A percentile compares a stretch with the other conserved stretches of the same genome.
Evolutionary conservation across 2,888 invertebrate species (phyloP).

Genomic region (Phyto melanocephala): DNA sequence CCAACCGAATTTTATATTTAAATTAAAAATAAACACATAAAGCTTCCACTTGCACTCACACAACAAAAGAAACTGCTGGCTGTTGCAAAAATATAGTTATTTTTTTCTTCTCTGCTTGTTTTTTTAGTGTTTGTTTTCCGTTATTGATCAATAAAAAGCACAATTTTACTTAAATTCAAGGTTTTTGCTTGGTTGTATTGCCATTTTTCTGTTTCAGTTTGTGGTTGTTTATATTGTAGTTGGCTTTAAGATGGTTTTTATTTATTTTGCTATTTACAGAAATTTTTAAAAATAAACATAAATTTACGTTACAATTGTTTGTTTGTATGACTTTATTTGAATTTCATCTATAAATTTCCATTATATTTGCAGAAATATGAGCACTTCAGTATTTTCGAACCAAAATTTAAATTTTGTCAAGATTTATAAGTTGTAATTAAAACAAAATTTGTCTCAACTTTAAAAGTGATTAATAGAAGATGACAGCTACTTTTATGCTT

Average conservation of each 20-base stretch:
- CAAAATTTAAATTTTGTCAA: background rate
- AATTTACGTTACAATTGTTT: conserved; percentile 20
- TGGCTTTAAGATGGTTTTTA: conserved; percentile 3
- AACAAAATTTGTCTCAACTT: background rate
- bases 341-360: conserved; percentile 12
- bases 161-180: conserved; percentile 38
- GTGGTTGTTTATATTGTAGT: background rate
- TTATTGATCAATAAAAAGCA: conserved; percentile 32
- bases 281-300: conserved; percentile 21
- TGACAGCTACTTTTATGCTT: too few relatives aligned
- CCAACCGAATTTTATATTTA: conserved; percentile 35
- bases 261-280: conserved; percentile 6
- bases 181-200: background rate
- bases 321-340: background rate
- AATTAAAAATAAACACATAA: conserved; percentile 41
- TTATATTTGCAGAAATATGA: conserved; percentile 22
- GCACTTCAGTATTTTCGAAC: too few relatives aligned
- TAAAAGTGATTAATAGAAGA: background rate
- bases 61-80: background rate
- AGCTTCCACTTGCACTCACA: background rate
- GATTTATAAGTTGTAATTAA: background rate
- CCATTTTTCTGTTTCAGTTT: background rate
- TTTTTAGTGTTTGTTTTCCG: background rate
- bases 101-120: background rate
- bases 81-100: background rate